These are phyloP conservation scores for Zelleria hepariella DNA, from an alignment of 2,888 invertebrate species.

Conservation along the genomic window DNA sequence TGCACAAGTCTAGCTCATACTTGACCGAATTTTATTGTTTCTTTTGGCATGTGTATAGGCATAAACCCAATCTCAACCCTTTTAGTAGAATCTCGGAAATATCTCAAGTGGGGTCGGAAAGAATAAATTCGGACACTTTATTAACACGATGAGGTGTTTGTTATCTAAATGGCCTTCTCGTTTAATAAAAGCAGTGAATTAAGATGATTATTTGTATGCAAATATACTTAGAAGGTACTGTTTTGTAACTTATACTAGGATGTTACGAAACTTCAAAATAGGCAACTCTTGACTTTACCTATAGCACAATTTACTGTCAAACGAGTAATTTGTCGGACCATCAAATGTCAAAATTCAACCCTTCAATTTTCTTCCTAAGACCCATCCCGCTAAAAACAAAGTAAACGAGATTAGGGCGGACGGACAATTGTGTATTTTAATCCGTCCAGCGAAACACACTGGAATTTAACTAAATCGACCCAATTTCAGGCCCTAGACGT, in stretches of 20 bases:
- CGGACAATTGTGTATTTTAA: background rate
- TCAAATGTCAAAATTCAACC: too few species aligned
- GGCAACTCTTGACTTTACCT: too few species aligned
- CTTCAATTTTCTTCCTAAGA: too few species aligned
- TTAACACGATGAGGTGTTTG: constrained; percentile 36
- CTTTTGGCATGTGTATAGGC: background rate
- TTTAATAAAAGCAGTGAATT: constrained; percentile 48
- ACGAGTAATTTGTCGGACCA: too few species aligned
- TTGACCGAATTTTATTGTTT: too few species aligned
- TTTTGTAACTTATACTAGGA: too few species aligned
- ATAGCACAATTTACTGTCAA: too few species aligned
- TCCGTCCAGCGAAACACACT: constrained; percentile 1
- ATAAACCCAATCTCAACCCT: background rate
- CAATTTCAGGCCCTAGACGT: background rate
- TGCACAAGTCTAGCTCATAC: too few species aligned
- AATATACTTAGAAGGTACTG: too few species aligned
- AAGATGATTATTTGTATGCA: constrained; percentile 46
- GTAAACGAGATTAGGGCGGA: background rate
- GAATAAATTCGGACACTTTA: background rate
- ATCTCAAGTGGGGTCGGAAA: too few species aligned
- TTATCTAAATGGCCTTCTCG: constrained; percentile 26
- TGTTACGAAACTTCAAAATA: too few species aligned
- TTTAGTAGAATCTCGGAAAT: background rate
- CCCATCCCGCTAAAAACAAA: too few species aligned
- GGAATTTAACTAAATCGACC: background rate